These are phyloP conservation scores for Cyprinus carpio DNA, from an alignment of 2,113 vertebrate genomes.

Conservation along the genomic window DNA sequence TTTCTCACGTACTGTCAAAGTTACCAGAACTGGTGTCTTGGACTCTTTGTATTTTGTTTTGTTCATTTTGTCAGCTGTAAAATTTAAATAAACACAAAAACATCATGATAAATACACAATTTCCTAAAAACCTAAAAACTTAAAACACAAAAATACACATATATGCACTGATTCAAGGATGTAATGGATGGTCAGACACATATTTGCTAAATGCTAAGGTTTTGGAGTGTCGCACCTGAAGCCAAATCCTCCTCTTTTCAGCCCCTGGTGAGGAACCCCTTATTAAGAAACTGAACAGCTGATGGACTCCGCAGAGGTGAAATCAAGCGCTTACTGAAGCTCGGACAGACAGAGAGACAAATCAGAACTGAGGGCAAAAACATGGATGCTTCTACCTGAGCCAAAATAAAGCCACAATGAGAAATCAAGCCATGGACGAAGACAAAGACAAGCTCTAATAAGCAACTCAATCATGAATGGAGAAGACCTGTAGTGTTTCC, in stretches of 20 bases:
- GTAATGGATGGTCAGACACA: not conserved
- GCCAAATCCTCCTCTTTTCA: conserved; percentile 98
- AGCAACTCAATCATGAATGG: conserved; percentile 56
- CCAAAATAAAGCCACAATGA: conserved; percentile 62
- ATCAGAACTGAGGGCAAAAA: conserved; percentile 65
- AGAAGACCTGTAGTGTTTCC: conserved; percentile 38
- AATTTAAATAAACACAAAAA: too few species aligned
- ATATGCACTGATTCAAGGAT: conserved; percentile 21
- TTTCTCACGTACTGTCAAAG: conserved; percentile 33
- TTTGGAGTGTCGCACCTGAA: conserved; percentile 91
- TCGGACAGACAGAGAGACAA: conserved; percentile 56
- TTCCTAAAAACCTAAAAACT: too few species aligned
- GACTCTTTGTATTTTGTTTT: conserved; percentile 28
- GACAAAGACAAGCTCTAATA: conserved; percentile 49
- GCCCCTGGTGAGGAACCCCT: conserved; percentile 98
- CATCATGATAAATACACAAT: too few species aligned
- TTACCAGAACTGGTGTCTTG: conserved; percentile 31
- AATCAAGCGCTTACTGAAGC: conserved; percentile 66
- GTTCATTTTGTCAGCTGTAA: conserved; percentile 29
- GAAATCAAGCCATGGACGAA: conserved; percentile 60
- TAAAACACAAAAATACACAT: too few species aligned
- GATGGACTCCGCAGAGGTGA: conserved; percentile 73
- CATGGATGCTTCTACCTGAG: conserved; percentile 63
- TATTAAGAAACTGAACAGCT: conserved; percentile 98
- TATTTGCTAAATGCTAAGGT: conserved; percentile 47